Percentiles rank a stretch among this genome's conserved stretches.
phyloP scores from a whole-genome alignment of 2,113 vertebrate genomes.

The Oreotrochilus melanogaster region DNA sequence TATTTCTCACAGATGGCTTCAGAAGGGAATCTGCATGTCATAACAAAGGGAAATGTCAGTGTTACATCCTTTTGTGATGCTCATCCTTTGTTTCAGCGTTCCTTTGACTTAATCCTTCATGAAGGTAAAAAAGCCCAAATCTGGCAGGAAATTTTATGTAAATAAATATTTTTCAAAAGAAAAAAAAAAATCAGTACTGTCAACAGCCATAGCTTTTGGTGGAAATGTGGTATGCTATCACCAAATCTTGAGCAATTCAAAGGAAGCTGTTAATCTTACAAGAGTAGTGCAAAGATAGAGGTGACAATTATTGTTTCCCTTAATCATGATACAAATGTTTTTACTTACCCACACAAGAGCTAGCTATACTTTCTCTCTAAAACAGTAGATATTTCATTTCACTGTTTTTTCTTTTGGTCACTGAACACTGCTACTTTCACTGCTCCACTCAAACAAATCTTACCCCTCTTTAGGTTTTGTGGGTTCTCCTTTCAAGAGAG shows the following conservation, averaged over 20 bases:
- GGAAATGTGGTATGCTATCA: background rate
- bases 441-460: background rate
- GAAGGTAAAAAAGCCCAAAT: background rate
- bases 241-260: background rate
- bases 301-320: background rate
- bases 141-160: background rate
- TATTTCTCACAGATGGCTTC: background rate
- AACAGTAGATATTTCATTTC: background rate
- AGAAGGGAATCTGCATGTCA: background rate
- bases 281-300: background rate
- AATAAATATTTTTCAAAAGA: background rate
- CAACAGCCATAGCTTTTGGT: background rate
- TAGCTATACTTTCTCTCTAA: background rate
- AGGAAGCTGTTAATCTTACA: background rate
- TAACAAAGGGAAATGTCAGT: background rate
- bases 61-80: background rate
- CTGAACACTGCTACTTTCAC: background rate
- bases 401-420: background rate
- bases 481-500: background rate
- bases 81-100: background rate
- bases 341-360: background rate
- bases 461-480: background rate
- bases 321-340: background rate
- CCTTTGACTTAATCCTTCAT: background rate
- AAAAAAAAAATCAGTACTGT: background rate